Base-by-base conservation (phyloP, 2,888 invertebrate species). In the Amblyteles armatorius region DNA sequence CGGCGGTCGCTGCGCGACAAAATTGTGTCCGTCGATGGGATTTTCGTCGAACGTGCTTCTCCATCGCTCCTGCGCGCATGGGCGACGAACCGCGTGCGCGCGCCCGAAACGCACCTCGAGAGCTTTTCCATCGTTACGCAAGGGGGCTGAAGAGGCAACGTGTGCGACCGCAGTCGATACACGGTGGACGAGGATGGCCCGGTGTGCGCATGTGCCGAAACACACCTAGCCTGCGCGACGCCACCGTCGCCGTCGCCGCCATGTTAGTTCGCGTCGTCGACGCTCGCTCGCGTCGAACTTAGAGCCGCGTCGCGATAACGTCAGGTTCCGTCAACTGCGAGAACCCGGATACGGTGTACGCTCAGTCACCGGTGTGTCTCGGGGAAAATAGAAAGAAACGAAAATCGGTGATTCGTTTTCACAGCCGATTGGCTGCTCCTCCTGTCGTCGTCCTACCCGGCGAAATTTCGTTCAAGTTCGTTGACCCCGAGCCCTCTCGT, bases 141-240 rank as follows among this genome's bases (percentile, higher is more conserved):
- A 40, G 50, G 63, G 71, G 57, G 19, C 44, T 48, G 16, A 6
- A 71, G 65, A 67, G 36, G 77, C 65, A 68, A 73, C 67, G 57
- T 22, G 11, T 29, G 44, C 67, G 9, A 16, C 33, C 11, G 22
- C 19, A 84, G 84, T 84, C 84, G 22, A 84, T 84, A 76, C 79
- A 74, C 71, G 71, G 26, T 55, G 19, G 65, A 52, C 11, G 9
- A 11, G n/a, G n/a, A 22, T 40, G 16, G 11, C 40, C 73, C 44
- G 3, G 3, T 48, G 13, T 48, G 84, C 84, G 82, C 84, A 84
- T 65, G 84, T 82, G 84, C 76, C 65, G 73, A 48, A 60, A 44
- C n/a, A 22, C 13, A 26, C 55, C 13, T 16, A 16, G 19, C 71
- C 44, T 50, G n/a, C 52, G 84, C 84, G 74, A 44, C 78, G 69